These are phyloP conservation scores for Altica lythri DNA, from an alignment of 2,888 invertebrate species.

Conservation along the genomic window DNA sequence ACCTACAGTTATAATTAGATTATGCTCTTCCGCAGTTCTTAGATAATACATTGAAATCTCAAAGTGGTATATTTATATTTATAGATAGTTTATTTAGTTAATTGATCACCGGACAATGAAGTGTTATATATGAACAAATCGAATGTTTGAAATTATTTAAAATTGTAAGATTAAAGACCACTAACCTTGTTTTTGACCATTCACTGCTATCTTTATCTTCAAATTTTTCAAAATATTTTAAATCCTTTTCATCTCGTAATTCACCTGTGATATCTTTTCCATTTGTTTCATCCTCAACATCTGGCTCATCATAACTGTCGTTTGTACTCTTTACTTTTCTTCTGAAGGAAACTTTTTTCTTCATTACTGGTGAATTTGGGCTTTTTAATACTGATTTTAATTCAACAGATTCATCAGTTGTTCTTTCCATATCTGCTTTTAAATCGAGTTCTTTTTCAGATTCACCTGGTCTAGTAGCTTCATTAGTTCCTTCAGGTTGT, in stretches of 20 bases:
- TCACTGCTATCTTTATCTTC: slow-evolving; percentile 53
- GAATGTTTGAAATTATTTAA: too few species aligned
- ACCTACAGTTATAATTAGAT: too few species aligned
- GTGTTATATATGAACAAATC: too few species aligned
- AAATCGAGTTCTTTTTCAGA: too few species aligned
- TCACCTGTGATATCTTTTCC: slow-evolving; percentile 46
- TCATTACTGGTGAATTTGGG: slow-evolving; percentile 45
- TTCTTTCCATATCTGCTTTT: slow-evolving; percentile 21
- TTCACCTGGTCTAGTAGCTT: neutral
- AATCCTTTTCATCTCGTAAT: slow-evolving; percentile 49
- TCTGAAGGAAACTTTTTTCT: slow-evolving; percentile 56
- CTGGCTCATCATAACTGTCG: slow-evolving; percentile 44
- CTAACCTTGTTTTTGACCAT: slow-evolving; percentile 57
- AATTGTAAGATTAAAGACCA: too few species aligned
- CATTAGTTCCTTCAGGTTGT: neutral
- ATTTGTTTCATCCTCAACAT: slow-evolving; percentile 29
- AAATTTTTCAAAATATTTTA: slow-evolving; percentile 48
- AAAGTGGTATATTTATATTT: too few species aligned
- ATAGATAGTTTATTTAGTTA: too few species aligned
- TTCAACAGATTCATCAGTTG: slow-evolving; percentile 11
- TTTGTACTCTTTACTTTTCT: slow-evolving; percentile 46
- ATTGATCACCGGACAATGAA: too few species aligned
- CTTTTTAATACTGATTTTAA: slow-evolving; percentile 45
- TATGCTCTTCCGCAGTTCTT: too few species aligned
- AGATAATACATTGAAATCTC: too few species aligned